Percentiles rank a stretch among this genome's conserved stretches.
phyloP scores from a whole-genome alignment of 2,888 invertebrate species.

The Pammene fasciana region DNA sequence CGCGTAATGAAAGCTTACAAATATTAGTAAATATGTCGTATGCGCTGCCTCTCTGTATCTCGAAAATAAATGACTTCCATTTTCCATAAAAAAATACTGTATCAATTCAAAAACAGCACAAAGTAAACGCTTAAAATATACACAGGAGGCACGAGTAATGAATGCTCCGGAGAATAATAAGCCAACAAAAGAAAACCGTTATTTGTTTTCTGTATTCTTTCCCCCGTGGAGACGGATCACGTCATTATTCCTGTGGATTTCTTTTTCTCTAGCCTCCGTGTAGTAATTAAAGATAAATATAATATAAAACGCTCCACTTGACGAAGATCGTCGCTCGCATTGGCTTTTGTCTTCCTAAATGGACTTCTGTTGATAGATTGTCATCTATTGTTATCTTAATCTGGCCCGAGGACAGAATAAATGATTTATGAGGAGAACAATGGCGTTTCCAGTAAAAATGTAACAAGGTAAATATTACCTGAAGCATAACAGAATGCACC shows the following conservation, averaged over 20 bases:
- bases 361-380: slow-evolving; percentile 76
- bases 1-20: too few species aligned
- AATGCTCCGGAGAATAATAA: slow-evolving; percentile 79
- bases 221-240: slow-evolving; percentile 69
- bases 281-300: slow-evolving; percentile 83
- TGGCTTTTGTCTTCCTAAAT: slow-evolving; percentile 75
- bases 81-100: slow-evolving; percentile 26
- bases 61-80: slow-evolving; percentile 3
- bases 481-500: slow-evolving; percentile 36
- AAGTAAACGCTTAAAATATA: slow-evolving; percentile 49
- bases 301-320: slow-evolving; percentile 79
- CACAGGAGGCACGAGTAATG: slow-evolving; percentile 70
- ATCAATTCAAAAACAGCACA: slow-evolving; percentile 47
- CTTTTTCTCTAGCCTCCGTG: slow-evolving; percentile 56
- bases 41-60: neutral
- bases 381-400: slow-evolving; percentile 80
- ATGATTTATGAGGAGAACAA: slow-evolving; percentile 71
- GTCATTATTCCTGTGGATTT: slow-evolving; percentile 68
- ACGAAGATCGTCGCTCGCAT: slow-evolving; percentile 62
- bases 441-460: slow-evolving; percentile 44
- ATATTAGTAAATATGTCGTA: neutral
- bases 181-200: slow-evolving; percentile 81
- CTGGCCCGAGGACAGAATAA: slow-evolving; percentile 72
- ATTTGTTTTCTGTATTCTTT: slow-evolving; percentile 76
- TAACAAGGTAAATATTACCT: slow-evolving; percentile 45